Evolutionary conservation across 2,888 invertebrate species (phyloP).

Genomic region (Microctonus hyperodae): DNA sequence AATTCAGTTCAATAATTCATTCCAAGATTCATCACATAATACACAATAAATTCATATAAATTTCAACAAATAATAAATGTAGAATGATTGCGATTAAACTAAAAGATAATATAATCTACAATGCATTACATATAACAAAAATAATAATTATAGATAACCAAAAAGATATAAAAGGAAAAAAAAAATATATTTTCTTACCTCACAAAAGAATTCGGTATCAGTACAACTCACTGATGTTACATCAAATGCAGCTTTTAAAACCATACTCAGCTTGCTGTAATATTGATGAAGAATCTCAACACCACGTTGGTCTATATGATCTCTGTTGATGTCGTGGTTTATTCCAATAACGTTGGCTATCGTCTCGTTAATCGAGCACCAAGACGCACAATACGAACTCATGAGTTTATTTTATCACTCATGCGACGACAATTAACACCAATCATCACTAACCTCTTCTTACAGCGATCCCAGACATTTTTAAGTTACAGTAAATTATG

Average conservation of each 20-base stretch:
- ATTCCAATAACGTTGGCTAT: neutral
- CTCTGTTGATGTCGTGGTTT: neutral
- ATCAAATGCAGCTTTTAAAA: neutral
- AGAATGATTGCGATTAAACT: too few species aligned
- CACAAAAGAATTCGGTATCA: neutral
- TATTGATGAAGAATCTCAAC: neutral
- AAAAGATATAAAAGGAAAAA: neutral
- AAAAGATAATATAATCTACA: too few species aligned
- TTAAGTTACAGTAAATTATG: too few species aligned
- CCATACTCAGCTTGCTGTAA: constrained; percentile 22
- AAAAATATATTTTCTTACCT: neutral
- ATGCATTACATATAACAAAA: too few species aligned
- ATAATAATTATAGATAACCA: neutral
- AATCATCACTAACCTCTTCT: constrained; percentile 36
- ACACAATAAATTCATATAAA: too few species aligned
- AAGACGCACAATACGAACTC: constrained; percentile 36
- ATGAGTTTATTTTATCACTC: constrained; percentile 35
- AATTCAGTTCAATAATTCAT: too few species aligned
- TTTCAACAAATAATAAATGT: too few species aligned
- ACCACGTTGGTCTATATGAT: constrained; percentile 13
- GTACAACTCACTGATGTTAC: neutral
- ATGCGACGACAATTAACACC: constrained; percentile 40
- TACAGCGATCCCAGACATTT: neutral
- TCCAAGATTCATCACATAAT: too few species aligned
- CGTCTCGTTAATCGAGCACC: constrained; percentile 35